A percentile compares a stretch with the other conserved stretches of the same genome.
phyloP scores from a whole-genome alignment of 2,113 vertebrate species.

The Pithys albifrons region DNA sequence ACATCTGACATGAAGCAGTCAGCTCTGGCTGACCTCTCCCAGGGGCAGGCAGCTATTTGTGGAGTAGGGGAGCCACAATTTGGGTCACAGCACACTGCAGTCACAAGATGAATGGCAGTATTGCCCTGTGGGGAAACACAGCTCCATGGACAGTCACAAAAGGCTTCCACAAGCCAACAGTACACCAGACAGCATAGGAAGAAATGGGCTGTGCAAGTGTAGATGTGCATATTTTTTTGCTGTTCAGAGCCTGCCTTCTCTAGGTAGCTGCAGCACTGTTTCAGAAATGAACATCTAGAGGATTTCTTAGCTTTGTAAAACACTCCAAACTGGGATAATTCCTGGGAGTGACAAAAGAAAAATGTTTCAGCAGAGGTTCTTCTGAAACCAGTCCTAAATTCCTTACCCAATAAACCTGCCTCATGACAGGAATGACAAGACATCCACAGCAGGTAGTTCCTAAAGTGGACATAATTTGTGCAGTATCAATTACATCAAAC shows the following conservation, averaged over 20 bases:
- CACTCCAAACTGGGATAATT: not conserved
- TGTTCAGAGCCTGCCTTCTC: not conserved
- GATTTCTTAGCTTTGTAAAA: not conserved
- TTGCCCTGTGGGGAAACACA: not conserved
- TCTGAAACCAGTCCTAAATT: not conserved
- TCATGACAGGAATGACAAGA: not conserved
- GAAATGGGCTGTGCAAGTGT: not conserved
- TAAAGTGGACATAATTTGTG: not conserved
- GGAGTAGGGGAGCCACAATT: not conserved
- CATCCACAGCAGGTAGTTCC: not conserved
- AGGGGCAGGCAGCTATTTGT: conserved; percentile 3
- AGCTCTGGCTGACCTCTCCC: not conserved
- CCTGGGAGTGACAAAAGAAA: not conserved
- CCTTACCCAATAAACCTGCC: not conserved
- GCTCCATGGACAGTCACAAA: not conserved
- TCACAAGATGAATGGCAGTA: rapidly evolving
- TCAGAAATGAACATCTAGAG: not conserved
- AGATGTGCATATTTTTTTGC: not conserved
- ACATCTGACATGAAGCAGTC: not conserved
- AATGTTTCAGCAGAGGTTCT: not conserved
- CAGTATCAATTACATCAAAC: not conserved
- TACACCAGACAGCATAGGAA: not conserved
- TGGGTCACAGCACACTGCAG: not conserved
- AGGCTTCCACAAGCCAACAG: not conserved
- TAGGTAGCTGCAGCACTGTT: not conserved